Base-by-base conservation (phyloP, 1,140 invertebrate genomes). In the Parapsyche elsis region DNA sequence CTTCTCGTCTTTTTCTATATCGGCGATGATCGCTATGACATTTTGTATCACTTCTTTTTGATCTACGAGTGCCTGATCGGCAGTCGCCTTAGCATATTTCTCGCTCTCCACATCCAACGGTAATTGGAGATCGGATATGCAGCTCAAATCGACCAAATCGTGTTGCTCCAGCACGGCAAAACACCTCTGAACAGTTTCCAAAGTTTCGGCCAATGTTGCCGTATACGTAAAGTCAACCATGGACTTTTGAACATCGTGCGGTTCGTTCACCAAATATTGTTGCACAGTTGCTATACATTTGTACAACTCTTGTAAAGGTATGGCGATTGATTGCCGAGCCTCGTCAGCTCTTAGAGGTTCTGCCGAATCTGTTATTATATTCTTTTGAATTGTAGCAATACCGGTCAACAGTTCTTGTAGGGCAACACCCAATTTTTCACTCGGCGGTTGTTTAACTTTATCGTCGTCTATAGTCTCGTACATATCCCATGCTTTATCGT, bases 231-330 rank as follows among this genome's bases (percentile, higher is more conserved):
- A 83, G 19, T 83, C 82, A 10, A 75, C 77, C 24, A 83, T 38
- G 14, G 82, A 80, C 19, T 80, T 23, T 30, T 81, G 45, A 0
- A 79, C 64, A 1, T 85, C 85, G 1, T 79, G 81, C 2, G 84
- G 81, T 76, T 84, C 83, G 64, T 86, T 74, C 2, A 84, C 64
- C 23, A 84, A 46, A 74, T 84, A 79, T 74, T 84, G 64, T 78
- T 88, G 86, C 0, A 89, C 84, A 12, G 86, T 30, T 12, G 85
- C 86, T 57, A 90, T 80, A 64, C 84, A 86, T 77, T 87, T 87
- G 78, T 85, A 85, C 14, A 90, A 81, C 78, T 87, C 87, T 67
- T 86, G 85, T 5, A 89, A 78, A 16, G 88, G 89, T 5, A 84
- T 80, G 5, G 87, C 86, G 12, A 89, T 81, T 2, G 84, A 81